Base-by-base conservation (phyloP, 2,113 vertebrate genomes). In the Pundamilia nyererei region DNA sequence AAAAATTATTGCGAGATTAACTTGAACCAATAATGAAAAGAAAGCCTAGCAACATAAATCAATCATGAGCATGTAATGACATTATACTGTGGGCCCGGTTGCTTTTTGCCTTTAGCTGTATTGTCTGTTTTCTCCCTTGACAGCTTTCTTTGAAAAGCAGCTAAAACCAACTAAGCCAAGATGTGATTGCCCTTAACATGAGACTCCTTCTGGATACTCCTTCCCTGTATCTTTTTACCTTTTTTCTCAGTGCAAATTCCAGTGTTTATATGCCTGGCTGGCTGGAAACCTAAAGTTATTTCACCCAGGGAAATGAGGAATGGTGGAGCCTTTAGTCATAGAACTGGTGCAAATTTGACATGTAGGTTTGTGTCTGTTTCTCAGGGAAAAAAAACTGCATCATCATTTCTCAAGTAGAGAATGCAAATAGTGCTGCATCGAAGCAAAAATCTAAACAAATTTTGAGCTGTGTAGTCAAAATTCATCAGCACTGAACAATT, bases 181-280 rank as follows among this genome's bases (percentile, higher is more conserved):
- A 53, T 53, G 49, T 77, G 29, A 72, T 14, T 45, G 85, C 54
- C 83, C 89, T 90, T 93, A 70, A 89, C 42, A 85, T 75, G 17
- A 60, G 68, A 83, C 79, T 85, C 45, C 77, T 84, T 51, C 77
- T 87, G 68, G 31, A 88, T 45, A 31, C 45, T 70, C 56, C 33
- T 38, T 79, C 56, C 70, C 81, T 81, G 12, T 92, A 87, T 84
- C 84, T 75, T 55, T 86, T 89, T 82, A 87, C 86, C 85, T 91
- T 87, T 91, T 86, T 87, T 75, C 42, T 58, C 51, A 58, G 33
- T 38, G 29, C 12, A 85, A 58, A 70, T 56, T 15, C 31, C 24
- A 68, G 42, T 79, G 85, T 58, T 80, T 79, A 56, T 86, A 80
- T 24, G 79, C 47, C 56, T 82, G 54, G 51, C 68, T 77, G 53